A percentile compares a stretch with the other conserved stretches of the same genome.
These are phyloP conservation scores for human DNA, from an alignment of 2,113 vertebrate genomes.

Conservation along the genomic window DNA sequence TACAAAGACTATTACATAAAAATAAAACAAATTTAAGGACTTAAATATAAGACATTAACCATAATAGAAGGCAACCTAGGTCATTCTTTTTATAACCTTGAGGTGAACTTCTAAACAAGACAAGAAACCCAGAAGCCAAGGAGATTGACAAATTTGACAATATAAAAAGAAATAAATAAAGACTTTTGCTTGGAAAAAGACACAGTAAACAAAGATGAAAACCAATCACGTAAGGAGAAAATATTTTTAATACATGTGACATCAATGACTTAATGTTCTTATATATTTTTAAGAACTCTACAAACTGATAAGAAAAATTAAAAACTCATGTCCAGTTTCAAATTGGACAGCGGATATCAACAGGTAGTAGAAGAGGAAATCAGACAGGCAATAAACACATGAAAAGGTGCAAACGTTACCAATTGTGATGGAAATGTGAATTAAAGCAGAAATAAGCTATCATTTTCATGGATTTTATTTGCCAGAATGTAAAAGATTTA, in stretches of 20 bases:
- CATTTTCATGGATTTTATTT: not conserved
- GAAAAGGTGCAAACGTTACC: not conserved
- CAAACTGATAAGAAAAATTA: not conserved
- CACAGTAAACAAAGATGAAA: not conserved
- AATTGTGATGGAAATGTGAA: not conserved
- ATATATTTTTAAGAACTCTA: not conserved
- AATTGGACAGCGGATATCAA: not conserved
- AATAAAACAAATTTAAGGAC: not conserved
- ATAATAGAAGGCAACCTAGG: not conserved
- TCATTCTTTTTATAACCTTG: not conserved
- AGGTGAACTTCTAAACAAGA: not conserved
- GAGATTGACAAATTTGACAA: not conserved
- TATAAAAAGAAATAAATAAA: not conserved
- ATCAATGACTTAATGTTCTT: not conserved
- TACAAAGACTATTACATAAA: not conserved
- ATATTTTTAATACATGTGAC: not conserved
- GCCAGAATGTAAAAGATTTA: not conserved
- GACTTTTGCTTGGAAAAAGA: not conserved
- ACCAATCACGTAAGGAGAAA: not conserved
- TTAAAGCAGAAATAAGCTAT: not conserved
- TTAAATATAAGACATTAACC: conserved; percentile 28
- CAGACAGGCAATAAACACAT: not conserved
- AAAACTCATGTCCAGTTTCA: not conserved
- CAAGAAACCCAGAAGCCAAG: not conserved
- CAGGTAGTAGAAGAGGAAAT: not conserved